Evolutionary conservation across 2,888 invertebrate species (phyloP).

Genomic region (Xestoiulus laeticollis): DNA sequence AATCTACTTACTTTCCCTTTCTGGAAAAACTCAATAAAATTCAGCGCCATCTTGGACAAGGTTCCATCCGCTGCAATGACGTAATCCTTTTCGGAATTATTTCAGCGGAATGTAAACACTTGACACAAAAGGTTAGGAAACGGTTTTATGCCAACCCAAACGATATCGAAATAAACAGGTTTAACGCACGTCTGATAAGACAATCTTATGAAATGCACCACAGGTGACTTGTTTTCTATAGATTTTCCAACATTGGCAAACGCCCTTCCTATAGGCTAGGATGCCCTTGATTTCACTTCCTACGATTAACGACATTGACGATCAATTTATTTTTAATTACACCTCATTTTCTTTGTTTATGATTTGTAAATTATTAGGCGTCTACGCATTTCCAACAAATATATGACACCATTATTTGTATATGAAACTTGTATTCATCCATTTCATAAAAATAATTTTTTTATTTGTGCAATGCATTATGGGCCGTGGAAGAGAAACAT

Average conservation of each 20-base stretch:
- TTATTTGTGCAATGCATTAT: not conserved
- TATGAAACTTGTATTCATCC: not conserved
- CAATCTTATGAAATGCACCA: not conserved
- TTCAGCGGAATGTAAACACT: conserved; percentile 23
- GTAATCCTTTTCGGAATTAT: conserved; percentile 17
- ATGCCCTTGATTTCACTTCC: conserved; percentile 11
- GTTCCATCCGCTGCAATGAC: conserved; percentile 45
- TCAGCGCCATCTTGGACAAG: conserved; percentile 70
- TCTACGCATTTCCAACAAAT: not conserved
- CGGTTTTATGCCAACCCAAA: not conserved
- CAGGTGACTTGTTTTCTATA: not conserved
- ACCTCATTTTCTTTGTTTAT: not conserved
- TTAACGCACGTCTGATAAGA: not conserved
- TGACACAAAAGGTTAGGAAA: not conserved
- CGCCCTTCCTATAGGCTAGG: not conserved
- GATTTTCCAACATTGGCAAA: not conserved
- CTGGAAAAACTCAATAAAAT: conserved; percentile 80
- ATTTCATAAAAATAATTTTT: not conserved
- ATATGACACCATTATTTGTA: not conserved
- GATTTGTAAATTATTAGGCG: not conserved
- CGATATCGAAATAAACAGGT: not conserved
- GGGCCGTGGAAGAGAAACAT: not conserved
- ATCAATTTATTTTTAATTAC: not conserved
- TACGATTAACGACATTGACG: conserved; percentile 1
- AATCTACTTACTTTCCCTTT: conserved; percentile 74